Evolutionary conservation across 1,140 invertebrate species (phyloP), one percentile per base, ranked within the genome.

Genomic region (Musca vetustissima): DNA sequence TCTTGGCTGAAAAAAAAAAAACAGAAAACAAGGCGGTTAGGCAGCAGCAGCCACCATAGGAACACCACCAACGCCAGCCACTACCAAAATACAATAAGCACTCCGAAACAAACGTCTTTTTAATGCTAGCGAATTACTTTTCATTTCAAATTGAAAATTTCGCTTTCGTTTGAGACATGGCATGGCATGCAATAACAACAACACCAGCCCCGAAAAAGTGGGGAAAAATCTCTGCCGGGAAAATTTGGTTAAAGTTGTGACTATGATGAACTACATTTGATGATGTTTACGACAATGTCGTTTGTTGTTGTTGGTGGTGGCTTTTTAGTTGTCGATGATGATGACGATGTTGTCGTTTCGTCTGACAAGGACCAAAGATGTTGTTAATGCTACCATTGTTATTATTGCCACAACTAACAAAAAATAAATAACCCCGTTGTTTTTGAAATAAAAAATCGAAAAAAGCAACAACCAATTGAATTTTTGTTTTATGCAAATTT

Each of bases 241-340:
- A 25, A 50, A 49, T 17, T 49, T 24, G 19, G 64, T 48, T 15
- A 64, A 69, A 69, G 52, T 55, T 69, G 68, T 69, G 68, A 69
- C 68, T 66, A 66, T 66, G 64, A 66, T 69, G 68, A 66, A 69
- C 68, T 69, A 69, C 68, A 69, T 69, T 69, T 69, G 68, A 69
- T 66, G 59, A 36, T 47, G 32, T 59, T 55, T 57, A 43, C 25
- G 50, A 43, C 64, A 52, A 36, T 68, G 57, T 50, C 64, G 24
- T 52, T 65, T 24, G 19, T 57, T 55, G 52, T 55, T 36, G 24
- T 32, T 67, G 28, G 28, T 4, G 28, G 28, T n/a, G 28, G 8
- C 8, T 28, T 19, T 36, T 43, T 9, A 43, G 36, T 43, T 61
- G 57, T 61, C 36, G 28, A 13, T 61, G 57, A 28, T 59, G 55